Evolutionary conservation across 2,888 invertebrate species (phyloP).

Genomic region (Linnaemya tessellans): DNA sequence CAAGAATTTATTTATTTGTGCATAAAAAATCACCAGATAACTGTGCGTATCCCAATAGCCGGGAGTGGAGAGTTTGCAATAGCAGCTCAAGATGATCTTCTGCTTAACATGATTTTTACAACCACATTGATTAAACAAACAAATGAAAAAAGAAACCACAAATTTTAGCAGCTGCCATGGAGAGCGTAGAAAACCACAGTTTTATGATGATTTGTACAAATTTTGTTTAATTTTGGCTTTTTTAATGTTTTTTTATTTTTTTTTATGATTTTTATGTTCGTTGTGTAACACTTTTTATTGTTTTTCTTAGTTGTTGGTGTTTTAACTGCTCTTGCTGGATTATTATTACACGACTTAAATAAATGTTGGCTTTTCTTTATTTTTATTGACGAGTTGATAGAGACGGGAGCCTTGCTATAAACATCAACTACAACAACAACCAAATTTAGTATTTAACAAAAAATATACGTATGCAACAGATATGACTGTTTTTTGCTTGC

Average conservation of each 20-base stretch:
- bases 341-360: conserved; percentile 62
- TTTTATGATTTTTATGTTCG: conserved; percentile 19
- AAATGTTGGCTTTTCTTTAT: conserved; percentile 35
- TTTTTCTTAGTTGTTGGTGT: conserved; percentile 11
- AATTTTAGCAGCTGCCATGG: conserved; percentile 52
- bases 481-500: conserved; percentile 38
- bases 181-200: conserved; percentile 40
- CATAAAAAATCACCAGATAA: neutral
- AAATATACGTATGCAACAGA: conserved; percentile 46
- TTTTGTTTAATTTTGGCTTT: conserved; percentile 30
- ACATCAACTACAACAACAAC: neutral
- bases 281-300: conserved; percentile 60
- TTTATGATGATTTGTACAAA: conserved; percentile 49
- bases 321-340: conserved; percentile 29
- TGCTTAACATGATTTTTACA: neutral
- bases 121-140: neutral
- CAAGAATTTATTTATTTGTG: neutral
- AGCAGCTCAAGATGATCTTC: conserved; percentile 14
- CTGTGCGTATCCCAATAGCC: conserved; percentile 10
- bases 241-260: conserved; percentile 3
- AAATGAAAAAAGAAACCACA: neutral
- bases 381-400: conserved; percentile 3
- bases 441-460: conserved; percentile 33
- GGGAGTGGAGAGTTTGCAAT: neutral
- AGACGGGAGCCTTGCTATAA: conserved; percentile 16